Percentiles rank a stretch among this genome's conserved stretches.
Evolutionary conservation across 2,888 invertebrate genomes (phyloP).

Genomic region (Bombylius major): DNA sequence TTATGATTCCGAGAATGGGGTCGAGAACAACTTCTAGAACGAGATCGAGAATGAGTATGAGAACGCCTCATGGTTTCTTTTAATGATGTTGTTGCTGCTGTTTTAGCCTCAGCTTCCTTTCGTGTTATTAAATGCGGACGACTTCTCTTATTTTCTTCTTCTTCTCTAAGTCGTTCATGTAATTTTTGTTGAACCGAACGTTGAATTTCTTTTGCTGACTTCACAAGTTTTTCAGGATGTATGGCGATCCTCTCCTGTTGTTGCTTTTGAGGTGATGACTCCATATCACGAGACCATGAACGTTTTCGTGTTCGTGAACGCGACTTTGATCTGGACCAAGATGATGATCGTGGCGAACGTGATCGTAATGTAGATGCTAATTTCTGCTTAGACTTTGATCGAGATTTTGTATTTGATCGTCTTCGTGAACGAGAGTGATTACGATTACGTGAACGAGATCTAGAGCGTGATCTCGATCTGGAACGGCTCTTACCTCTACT

Average conservation of each 20-base stretch:
- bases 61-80: neutral
- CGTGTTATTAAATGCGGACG: neutral
- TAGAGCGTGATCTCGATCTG: constrained; percentile 15
- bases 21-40: neutral
- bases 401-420: constrained; percentile 18
- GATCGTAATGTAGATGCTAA: constrained; percentile 31
- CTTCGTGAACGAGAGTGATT: constrained; percentile 17
- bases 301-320: constrained; percentile 25
- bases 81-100: neutral
- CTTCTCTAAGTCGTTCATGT: constrained; percentile 27
- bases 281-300: constrained; percentile 5
- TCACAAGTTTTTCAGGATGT: constrained; percentile 28
- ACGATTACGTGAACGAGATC: constrained; percentile 6
- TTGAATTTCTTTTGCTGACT: constrained; percentile 30
- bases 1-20: neutral
- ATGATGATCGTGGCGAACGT: constrained; percentile 25
- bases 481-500: constrained; percentile 3
- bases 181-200: constrained; percentile 27
- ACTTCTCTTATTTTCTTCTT: constrained; percentile 23
- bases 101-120: neutral
- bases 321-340: constrained; percentile 21
- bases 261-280: neutral
- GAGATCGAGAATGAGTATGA: constrained; percentile 2
- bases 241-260: constrained; percentile 15
- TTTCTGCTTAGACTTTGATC: constrained; percentile 21